phyloP scores from a whole-genome alignment of 2,113 vertebrate genomes.

The Rafetus swinhoei region DNA sequence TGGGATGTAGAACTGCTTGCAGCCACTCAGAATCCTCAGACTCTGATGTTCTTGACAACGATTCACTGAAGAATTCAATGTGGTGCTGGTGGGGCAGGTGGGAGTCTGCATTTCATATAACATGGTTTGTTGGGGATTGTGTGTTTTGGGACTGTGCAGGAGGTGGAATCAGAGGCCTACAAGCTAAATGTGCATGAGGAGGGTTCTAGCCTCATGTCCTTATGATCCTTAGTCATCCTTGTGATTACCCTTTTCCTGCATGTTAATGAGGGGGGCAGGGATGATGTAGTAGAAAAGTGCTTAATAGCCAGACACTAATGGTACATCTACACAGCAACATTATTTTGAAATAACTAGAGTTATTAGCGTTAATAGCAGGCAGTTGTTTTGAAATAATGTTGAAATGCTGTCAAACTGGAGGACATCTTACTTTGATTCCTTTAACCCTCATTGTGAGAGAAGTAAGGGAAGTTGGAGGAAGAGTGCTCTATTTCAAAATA shows the following conservation, averaged over 20 bases:
- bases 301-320: neutral
- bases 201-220: neutral
- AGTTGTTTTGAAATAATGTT: too few species aligned
- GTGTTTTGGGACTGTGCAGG: neutral
- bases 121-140: neutral
- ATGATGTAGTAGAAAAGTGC: neutral
- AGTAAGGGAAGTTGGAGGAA: too few species aligned
- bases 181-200: neutral
- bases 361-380: too few species aligned
- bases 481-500: too few species aligned
- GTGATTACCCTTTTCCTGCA: neutral
- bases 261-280: neutral
- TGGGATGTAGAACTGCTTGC: neutral
- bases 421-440: too few species aligned
- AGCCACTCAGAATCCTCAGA: neutral
- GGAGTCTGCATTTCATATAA: neutral
- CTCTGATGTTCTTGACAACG: rapidly evolving
- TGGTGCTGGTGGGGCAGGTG: neutral
- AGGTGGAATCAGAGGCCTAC: neutral
- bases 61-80: neutral
- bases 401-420: too few species aligned
- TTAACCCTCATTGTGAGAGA: too few species aligned
- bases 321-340: too few species aligned
- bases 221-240: neutral
- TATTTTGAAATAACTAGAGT: too few species aligned